These are phyloP conservation scores for Buteo buteo DNA, from an alignment of 2,113 vertebrate species.

Conservation along the genomic window DNA sequence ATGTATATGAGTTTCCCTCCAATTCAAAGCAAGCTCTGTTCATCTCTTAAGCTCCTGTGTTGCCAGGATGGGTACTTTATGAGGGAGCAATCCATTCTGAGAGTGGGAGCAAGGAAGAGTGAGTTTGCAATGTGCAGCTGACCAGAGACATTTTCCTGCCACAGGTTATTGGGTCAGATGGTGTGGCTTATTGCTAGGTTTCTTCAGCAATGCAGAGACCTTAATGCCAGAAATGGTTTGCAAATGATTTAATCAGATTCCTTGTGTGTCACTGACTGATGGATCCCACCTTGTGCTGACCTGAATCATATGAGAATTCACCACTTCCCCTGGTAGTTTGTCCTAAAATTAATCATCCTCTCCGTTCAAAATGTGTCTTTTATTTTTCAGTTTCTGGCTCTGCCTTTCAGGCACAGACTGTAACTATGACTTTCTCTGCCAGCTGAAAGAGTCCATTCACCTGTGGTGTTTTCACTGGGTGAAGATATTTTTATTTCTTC, in stretches of 20 bases:
- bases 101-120: background rate
- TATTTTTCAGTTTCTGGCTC: background rate
- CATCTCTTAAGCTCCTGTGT: conserved; percentile 57
- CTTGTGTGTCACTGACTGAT: background rate
- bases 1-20: conserved; percentile 43
- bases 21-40: conserved; percentile 69
- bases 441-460: conserved; percentile 39
- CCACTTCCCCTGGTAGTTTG: background rate
- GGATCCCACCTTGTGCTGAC: background rate
- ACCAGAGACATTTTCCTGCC: background rate
- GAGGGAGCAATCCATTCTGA: background rate
- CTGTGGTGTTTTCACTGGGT: background rate
- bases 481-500: background rate
- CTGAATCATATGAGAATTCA: background rate
- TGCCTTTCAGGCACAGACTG: background rate
- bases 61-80: conserved; percentile 38
- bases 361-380: background rate
- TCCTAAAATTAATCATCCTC: conserved; percentile 28
- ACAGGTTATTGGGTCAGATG: background rate
- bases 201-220: background rate
- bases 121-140: background rate
- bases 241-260: background rate
- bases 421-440: conserved; percentile 1
- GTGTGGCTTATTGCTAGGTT: background rate
- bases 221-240: background rate